These are phyloP conservation scores for Epizoanthus rinbou DNA, from an alignment of 92 coral and sea anemone species.

Conservation along the genomic window DNA sequence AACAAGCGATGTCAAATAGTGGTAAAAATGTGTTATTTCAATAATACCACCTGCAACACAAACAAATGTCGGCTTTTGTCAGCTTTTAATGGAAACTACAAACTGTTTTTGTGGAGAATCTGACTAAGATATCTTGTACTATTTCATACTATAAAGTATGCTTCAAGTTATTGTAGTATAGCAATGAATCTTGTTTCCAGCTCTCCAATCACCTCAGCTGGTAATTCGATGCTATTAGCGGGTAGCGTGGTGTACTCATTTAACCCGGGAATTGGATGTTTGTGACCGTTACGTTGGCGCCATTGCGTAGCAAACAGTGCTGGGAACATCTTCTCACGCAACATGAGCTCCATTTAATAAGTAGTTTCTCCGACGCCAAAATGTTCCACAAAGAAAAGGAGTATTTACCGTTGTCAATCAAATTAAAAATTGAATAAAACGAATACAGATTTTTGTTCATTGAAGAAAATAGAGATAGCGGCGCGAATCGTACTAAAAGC, in stretches of 20 bases:
- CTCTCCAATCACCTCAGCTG: not conserved
- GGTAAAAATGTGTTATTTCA: constrained; percentile 20
- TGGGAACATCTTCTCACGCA: not conserved
- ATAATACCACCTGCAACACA: not conserved
- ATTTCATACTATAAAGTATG: not conserved
- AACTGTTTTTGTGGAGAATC: not conserved
- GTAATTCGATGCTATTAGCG: not conserved
- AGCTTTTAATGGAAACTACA: not conserved
- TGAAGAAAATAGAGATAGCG: too few relatives aligned
- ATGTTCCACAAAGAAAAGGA: too few relatives aligned
- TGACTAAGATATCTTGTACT: not conserved
- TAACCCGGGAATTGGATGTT: constrained; percentile 13
- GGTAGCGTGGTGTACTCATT: not conserved
- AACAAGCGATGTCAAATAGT: not conserved
- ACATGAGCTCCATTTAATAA: not conserved
- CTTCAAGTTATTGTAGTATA: not conserved
- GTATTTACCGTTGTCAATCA: too few relatives aligned
- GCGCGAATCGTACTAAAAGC: too few relatives aligned
- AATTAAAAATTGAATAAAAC: too few relatives aligned
- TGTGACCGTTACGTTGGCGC: constrained; percentile 13
- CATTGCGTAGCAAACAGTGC: constrained; percentile 7
- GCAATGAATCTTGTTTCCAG: not conserved
- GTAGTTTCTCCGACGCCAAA: too few relatives aligned
- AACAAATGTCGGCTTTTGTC: not conserved
- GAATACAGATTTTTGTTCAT: too few relatives aligned